Evolutionary conservation across 2,888 invertebrate species (phyloP).

Genomic region (Ormyrus nitidulus): DNA sequence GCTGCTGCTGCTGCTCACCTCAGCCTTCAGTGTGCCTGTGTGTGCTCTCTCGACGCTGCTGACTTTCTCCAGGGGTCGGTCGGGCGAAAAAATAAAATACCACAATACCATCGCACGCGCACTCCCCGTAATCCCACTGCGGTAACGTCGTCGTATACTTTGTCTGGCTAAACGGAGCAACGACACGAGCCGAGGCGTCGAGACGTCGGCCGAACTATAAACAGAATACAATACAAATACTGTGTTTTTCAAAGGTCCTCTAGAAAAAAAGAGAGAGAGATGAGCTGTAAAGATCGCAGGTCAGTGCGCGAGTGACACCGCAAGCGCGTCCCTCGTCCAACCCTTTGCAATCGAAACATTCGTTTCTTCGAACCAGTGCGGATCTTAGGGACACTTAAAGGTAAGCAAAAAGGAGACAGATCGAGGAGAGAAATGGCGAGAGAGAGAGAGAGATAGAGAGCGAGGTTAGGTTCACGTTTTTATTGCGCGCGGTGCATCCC

Average conservation of each 20-base stretch:
- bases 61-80: conserved; percentile 22
- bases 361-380: background rate
- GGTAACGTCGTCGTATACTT: no score
- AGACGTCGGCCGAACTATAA: background rate
- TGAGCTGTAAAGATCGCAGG: conserved; percentile 55
- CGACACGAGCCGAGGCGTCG: no score
- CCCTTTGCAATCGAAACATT: background rate
- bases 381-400: conserved; percentile 1
- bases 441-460: background rate
- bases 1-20: no score
- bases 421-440: background rate
- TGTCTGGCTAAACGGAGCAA: no score
- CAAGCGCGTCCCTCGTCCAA: conserved; percentile 12
- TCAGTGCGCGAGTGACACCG: conserved; percentile 40
- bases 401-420: background rate
- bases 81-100: conserved; percentile 1
- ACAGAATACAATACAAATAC: background rate
- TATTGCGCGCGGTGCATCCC: background rate
- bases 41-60: background rate
- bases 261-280: conserved; percentile 10
- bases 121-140: no score
- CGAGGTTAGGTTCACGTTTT: conserved; percentile 19
- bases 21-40: background rate
- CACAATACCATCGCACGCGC: no score
- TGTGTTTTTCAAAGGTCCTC: conserved; percentile 23